These are phyloP conservation scores for Brachionus manjavacas DNA, from an alignment of 1,140 invertebrate species.

Conservation along the genomic window DNA sequence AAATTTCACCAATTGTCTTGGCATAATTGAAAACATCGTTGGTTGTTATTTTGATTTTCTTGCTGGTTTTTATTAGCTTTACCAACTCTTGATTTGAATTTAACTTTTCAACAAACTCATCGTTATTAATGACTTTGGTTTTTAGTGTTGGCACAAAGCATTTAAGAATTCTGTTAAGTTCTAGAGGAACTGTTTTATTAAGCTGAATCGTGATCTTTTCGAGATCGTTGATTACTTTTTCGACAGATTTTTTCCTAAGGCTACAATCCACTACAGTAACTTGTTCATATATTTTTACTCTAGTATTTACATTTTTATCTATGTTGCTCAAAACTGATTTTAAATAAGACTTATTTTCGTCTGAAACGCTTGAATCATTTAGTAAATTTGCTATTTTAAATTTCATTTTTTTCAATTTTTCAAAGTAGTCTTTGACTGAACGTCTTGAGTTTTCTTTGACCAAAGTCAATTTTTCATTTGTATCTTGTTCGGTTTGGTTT, in stretches of 20 bases:
- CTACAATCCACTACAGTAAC: conserved; percentile 26
- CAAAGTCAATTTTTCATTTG: background rate
- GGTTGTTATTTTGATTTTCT: conserved; percentile 45
- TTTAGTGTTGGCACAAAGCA: conserved; percentile 48
- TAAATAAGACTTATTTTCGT: conserved; percentile 13
- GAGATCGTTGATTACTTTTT: conserved; percentile 48
- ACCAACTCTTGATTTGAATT: conserved; percentile 47
- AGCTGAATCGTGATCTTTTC: conserved; percentile 51
- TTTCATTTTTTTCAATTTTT: background rate
- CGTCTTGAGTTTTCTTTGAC: conserved; percentile 45
- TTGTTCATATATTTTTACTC: background rate
- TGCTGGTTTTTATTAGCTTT: conserved; percentile 46
- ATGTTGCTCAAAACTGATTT: background rate
- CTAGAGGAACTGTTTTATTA: conserved; percentile 50
- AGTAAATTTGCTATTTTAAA: background rate
- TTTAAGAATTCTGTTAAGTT: conserved; percentile 49
- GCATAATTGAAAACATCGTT: conserved; percentile 50
- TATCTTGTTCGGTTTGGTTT: conserved; percentile 45
- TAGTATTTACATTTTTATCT: background rate
- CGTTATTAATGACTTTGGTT: conserved; percentile 47
- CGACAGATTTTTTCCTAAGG: conserved; percentile 44
- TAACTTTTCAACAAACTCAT: background rate
- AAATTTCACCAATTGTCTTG: conserved; percentile 51
- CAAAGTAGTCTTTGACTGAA: conserved; percentile 48
- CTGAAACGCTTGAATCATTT: background rate